These are phyloP conservation scores for Heliocidaris tuberculata DNA, from an alignment of 35 echinoderm and acorn worm genomes.

Conservation along the genomic window DNA sequence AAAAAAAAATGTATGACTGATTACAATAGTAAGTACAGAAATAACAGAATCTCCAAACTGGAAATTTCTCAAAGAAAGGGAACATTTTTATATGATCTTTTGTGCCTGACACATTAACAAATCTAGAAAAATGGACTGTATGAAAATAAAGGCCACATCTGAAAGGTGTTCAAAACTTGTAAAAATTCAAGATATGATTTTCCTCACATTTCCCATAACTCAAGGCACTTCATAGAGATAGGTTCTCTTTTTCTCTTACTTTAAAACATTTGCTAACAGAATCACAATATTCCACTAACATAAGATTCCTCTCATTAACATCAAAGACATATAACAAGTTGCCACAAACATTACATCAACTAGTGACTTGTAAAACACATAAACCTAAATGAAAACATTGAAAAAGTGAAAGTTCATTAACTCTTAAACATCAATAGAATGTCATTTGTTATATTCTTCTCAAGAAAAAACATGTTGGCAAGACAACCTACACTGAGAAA, in stretches of 20 bases:
- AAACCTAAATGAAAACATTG: not conserved
- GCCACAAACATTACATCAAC: not conserved
- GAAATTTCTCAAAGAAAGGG: not conserved
- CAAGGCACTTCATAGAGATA: not conserved
- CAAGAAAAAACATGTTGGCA: not conserved
- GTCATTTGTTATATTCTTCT: not conserved
- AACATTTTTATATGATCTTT: not conserved
- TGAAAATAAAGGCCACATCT: slow-evolving; percentile 14
- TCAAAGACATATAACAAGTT: not conserved
- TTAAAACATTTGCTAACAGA: not conserved
- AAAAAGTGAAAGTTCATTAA: not conserved
- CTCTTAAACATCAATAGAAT: not conserved
- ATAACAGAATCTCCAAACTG: not conserved
- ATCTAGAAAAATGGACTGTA: not conserved
- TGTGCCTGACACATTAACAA: not conserved
- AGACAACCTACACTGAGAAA: not conserved
- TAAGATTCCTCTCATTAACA: not conserved
- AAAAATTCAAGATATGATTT: slow-evolving; percentile 13
- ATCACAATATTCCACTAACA: no score
- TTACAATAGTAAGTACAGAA: not conserved
- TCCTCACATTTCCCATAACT: not conserved
- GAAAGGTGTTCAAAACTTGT: slow-evolving; percentile 4
- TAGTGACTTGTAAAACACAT: not conserved
- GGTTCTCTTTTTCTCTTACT: not conserved
- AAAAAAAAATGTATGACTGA: not conserved